Percentiles rank a stretch among this genome's conserved stretches.
phyloP scores from a whole-genome alignment of 2,888 invertebrate species.

The Petrophora chlorosata region DNA sequence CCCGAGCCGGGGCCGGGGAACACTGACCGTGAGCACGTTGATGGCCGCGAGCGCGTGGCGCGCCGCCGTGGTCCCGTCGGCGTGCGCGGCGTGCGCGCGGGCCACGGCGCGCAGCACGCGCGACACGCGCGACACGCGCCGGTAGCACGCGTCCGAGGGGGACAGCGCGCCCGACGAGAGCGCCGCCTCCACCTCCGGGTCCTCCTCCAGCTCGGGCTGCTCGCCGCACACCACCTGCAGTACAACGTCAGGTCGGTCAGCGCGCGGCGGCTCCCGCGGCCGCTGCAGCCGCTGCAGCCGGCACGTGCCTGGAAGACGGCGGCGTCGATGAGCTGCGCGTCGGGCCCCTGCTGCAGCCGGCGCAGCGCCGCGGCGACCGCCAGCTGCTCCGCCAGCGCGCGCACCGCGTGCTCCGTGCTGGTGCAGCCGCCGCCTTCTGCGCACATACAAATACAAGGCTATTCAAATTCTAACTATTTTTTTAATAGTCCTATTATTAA shows the following conservation, averaged over 20 bases:
- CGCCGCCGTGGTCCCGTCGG: constrained; percentile 40
- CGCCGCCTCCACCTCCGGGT: constrained; percentile 50
- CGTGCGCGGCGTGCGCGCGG: constrained; percentile 34
- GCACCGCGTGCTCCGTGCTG: constrained; percentile 81
- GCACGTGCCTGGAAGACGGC: constrained; percentile 55
- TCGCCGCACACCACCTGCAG: constrained; percentile 46
- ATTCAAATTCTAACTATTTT: not conserved
- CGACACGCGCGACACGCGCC: constrained; percentile 57
- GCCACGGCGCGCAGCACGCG: constrained; percentile 58
- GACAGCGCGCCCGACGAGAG: constrained; percentile 61
- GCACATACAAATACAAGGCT: not conserved
- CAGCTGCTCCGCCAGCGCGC: constrained; percentile 92
- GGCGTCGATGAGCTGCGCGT: constrained; percentile 63
- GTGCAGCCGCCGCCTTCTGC: constrained; percentile 53
- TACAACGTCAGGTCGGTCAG: too few species aligned
- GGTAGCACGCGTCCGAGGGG: constrained; percentile 65
- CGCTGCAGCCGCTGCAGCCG: constrained; percentile 59
- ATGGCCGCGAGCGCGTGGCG: constrained; percentile 44
- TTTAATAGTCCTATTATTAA: not conserved
- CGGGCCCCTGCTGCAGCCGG: constrained; percentile 74
- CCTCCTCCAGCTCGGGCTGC: constrained; percentile 45
- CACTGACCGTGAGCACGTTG: constrained; percentile 41
- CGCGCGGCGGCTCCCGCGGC: constrained; percentile 74
- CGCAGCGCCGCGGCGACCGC: constrained; percentile 89
- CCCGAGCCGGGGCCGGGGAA: not conserved